These are phyloP conservation scores for Tachyglossus aculeatus DNA, from an alignment of 2,797 vertebrate genomes.

Conservation along the genomic window DNA sequence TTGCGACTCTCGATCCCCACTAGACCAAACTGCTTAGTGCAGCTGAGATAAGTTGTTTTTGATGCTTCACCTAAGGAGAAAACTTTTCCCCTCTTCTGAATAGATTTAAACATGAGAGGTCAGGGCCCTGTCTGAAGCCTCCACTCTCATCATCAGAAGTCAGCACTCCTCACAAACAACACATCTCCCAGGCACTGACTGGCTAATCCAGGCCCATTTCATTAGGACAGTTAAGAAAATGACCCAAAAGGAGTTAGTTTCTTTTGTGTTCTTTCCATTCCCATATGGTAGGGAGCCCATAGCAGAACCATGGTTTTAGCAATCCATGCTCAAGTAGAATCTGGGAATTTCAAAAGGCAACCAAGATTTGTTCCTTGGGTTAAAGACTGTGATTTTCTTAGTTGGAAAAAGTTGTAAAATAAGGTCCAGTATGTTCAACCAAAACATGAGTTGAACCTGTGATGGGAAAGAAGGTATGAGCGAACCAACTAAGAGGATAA, in stretches of 20 bases:
- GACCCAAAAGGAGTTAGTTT: background rate
- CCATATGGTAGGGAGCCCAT: background rate
- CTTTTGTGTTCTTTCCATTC: background rate
- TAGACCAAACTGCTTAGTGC: too few species aligned
- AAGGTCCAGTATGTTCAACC: background rate
- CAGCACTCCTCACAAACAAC: too few species aligned
- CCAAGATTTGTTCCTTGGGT: background rate
- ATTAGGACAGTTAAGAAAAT: too few species aligned
- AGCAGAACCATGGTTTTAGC: background rate
- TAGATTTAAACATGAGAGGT: too few species aligned
- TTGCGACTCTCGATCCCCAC: too few species aligned
- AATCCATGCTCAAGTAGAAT: background rate
- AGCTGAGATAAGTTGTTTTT: too few species aligned
- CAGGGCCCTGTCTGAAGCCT: too few species aligned
- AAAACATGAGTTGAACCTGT: background rate
- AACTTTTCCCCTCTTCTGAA: too few species aligned
- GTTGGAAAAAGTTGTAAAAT: background rate
- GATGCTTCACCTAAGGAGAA: too few species aligned
- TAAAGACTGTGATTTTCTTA: background rate
- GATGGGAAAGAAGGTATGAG: constrained; percentile 25
- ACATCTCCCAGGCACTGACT: too few species aligned
- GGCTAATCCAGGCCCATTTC: too few species aligned
- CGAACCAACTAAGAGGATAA: constrained; percentile 27
- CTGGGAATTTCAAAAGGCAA: background rate
- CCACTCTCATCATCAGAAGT: too few species aligned